phyloP scores from a whole-genome alignment of 2,113 vertebrate species.

The Daboia siamensis region DNA sequence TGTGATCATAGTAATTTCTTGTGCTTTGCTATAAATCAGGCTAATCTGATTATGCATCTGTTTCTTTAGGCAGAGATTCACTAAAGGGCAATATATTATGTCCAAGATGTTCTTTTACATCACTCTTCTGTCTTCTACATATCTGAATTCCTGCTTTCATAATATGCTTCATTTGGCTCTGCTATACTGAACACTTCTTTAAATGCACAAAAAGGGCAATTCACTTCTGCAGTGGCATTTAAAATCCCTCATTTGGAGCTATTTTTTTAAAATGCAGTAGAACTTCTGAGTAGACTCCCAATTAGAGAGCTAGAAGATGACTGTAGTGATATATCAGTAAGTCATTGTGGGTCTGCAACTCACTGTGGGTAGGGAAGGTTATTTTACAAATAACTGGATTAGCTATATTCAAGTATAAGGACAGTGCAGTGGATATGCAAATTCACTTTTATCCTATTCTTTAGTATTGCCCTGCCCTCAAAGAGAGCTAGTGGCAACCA shows the following conservation, averaged over 20 bases:
- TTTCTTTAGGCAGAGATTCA: constrained; percentile 17
- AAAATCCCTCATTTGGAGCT: not conserved
- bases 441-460: not conserved
- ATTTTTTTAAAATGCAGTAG: not conserved
- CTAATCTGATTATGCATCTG: constrained; percentile 27
- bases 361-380: not conserved
- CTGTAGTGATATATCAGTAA: not conserved
- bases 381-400: not conserved
- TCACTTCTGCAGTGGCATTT: not conserved
- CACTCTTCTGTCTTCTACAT: not conserved
- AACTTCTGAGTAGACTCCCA: not conserved
- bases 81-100: not conserved
- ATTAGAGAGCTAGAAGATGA: not conserved
- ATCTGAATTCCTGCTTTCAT: not conserved
- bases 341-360: not conserved
- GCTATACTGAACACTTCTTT: not conserved
- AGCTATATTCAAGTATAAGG: not conserved
- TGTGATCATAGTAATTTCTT: constrained; percentile 61
- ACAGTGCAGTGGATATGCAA: not conserved
- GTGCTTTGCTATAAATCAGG: constrained; percentile 54
- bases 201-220: not conserved
- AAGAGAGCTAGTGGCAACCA: not conserved
- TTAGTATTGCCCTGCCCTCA: not conserved
- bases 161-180: not conserved
- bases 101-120: not conserved